Conservation (phyloP, 2,113 vertebrate genomes). For the Natator depressus region DNA sequence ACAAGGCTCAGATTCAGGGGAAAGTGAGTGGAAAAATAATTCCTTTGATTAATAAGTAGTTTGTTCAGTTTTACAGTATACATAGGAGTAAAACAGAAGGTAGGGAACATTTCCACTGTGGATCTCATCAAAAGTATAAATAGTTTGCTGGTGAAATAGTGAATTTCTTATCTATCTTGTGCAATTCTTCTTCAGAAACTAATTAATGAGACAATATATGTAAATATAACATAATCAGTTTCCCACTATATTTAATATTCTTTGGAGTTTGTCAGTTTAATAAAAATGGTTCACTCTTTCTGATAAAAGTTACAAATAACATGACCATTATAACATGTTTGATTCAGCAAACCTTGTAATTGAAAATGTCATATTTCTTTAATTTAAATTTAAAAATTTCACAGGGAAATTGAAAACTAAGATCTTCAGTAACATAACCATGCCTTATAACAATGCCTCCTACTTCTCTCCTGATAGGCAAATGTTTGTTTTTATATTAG, state of each 20-base stretch:
- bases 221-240: not conserved
- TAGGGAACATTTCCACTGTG: not conserved
- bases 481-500: not conserved
- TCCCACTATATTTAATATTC: not conserved
- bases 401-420: not conserved
- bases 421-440: not conserved
- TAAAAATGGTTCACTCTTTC: not conserved
- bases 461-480: not conserved
- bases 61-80: not conserved
- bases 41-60: slow-evolving; percentile 7
- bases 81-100: not conserved
- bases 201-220: not conserved
- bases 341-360: not conserved
- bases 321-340: not conserved
- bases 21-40: slow-evolving; percentile 6
- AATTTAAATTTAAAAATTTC: not conserved
- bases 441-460: not conserved
- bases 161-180: not conserved
- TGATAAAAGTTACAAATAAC: not conserved
- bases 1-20: not conserved
- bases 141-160: not conserved
- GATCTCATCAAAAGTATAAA: not conserved
- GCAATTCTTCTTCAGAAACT: not conserved
- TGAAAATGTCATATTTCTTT: not conserved
- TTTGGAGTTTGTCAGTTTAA: not conserved